These are phyloP conservation scores for Brachionus koreanus DNA, from an alignment of 1,140 invertebrate species.

Conservation along the genomic window DNA sequence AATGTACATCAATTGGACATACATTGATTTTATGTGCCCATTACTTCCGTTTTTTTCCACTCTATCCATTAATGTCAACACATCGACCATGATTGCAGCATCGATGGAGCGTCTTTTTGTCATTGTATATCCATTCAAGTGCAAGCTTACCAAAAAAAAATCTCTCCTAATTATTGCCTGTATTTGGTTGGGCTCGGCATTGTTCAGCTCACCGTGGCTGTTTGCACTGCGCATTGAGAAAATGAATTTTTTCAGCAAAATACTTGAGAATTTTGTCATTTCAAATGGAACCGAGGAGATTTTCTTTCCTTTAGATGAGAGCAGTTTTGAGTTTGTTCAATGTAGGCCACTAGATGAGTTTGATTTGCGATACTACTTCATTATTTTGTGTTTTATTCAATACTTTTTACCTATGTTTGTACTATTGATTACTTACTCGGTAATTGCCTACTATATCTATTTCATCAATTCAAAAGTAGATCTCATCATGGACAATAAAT, in stretches of 20 bases:
- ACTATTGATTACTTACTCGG: not conserved
- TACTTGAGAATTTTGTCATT: not conserved
- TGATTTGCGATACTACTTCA: not conserved
- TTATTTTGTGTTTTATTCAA: constrained; percentile 1
- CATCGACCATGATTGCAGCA: constrained; percentile 33
- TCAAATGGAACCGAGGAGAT: not conserved
- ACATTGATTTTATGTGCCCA: constrained; percentile 1
- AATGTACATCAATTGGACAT: not conserved
- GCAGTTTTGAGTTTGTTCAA: not conserved
- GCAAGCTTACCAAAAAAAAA: not conserved
- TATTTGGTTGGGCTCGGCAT: constrained; percentile 3
- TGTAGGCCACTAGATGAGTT: not conserved
- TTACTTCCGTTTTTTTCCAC: constrained; percentile 21
- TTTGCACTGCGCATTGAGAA: not conserved
- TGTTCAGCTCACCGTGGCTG: constrained; percentile 12
- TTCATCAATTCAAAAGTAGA: constrained; percentile 12
- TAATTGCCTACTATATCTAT: constrained; percentile 36
- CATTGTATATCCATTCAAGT: constrained; percentile 28
- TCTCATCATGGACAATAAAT: constrained; percentile 15
- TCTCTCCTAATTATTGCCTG: not conserved
- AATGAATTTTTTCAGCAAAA: not conserved
- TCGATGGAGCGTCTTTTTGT: constrained; percentile 28
- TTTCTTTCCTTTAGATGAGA: not conserved
- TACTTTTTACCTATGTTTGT: constrained; percentile 36
- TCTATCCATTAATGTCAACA: constrained; percentile 36